These are phyloP conservation scores for Elachura formosa DNA, from an alignment of 2,113 vertebrate genomes.

Conservation along the genomic window DNA sequence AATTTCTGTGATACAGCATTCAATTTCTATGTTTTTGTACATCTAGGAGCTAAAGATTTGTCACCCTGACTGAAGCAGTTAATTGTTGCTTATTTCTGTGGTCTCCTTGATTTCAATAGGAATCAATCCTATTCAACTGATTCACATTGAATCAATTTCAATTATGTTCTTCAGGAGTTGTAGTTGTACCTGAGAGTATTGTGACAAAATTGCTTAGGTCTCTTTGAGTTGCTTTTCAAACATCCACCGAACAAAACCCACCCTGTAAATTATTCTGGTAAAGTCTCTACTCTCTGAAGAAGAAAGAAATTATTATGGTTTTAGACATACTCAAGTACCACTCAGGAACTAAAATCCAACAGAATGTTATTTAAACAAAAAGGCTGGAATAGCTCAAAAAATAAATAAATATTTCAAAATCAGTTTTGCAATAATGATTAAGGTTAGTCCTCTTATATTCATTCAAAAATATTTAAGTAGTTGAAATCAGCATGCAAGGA, in stretches of 20 bases:
- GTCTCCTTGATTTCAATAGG: background rate
- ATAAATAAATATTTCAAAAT: background rate
- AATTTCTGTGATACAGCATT: background rate
- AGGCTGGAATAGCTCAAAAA: background rate
- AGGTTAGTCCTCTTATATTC: background rate
- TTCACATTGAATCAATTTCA: slow-evolving; percentile 32
- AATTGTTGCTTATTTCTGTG: background rate
- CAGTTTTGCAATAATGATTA: background rate
- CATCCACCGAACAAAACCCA: background rate
- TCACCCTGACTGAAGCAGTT: background rate
- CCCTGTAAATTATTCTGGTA: background rate
- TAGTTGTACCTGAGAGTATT: background rate
- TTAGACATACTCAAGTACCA: background rate
- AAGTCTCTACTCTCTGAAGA: background rate
- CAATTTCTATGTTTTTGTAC: background rate
- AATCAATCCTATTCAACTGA: background rate
- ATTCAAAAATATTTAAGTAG: background rate
- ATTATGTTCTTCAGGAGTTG: background rate
- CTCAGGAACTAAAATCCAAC: background rate
- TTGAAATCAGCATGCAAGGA: background rate
- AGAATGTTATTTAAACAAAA: background rate
- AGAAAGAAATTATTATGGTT: background rate
- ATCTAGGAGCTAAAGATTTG: background rate
- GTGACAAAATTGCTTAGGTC: background rate
- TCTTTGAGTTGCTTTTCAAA: background rate